Percentiles rank a stretch among this genome's conserved stretches.
Conservation (phyloP, 2,888 invertebrate species). For the Linnaemya vulpina region DNA sequence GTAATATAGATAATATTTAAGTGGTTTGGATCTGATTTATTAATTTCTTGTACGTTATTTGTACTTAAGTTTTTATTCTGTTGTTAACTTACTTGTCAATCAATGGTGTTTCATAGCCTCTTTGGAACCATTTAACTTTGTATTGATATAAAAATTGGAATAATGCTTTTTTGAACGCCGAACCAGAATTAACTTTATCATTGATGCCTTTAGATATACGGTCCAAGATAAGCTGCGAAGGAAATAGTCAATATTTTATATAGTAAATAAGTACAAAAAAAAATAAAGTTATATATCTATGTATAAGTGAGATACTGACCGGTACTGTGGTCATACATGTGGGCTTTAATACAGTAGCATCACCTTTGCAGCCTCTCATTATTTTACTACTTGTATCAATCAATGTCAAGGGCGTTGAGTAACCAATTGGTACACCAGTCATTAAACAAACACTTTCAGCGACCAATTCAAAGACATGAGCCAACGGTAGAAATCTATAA, state of each 20-base stretch:
- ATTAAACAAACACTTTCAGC: slow-evolving; percentile 94
- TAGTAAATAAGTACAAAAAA: neutral
- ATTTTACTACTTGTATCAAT: slow-evolving; percentile 97
- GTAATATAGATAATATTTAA: no score
- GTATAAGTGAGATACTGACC: slow-evolving; percentile 84
- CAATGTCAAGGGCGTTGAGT: slow-evolving; percentile 97
- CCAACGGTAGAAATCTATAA: slow-evolving; percentile 93
- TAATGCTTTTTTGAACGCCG: slow-evolving; percentile 90
- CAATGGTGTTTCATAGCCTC: slow-evolving; percentile 92
- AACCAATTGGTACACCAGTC: slow-evolving; percentile 96
- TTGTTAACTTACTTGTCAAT: slow-evolving; percentile 85
- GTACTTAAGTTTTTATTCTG: neutral
- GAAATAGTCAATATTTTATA: slow-evolving; percentile 4
- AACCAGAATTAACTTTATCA: slow-evolving; percentile 94
- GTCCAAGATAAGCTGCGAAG: slow-evolving; percentile 93
- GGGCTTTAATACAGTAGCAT: slow-evolving; percentile 94
- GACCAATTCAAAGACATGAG: slow-evolving; percentile 97
- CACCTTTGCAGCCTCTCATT: slow-evolving; percentile 96
- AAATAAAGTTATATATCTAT: neutral
- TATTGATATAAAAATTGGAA: slow-evolving; percentile 98
- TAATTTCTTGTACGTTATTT: no score
- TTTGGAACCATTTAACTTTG: slow-evolving; percentile 92
- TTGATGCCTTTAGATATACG: slow-evolving; percentile 98
- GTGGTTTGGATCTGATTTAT: no score
- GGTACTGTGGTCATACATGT: slow-evolving; percentile 98